Base-by-base conservation (phyloP, 2,797 vertebrate species). In the Pterois miles region DNA sequence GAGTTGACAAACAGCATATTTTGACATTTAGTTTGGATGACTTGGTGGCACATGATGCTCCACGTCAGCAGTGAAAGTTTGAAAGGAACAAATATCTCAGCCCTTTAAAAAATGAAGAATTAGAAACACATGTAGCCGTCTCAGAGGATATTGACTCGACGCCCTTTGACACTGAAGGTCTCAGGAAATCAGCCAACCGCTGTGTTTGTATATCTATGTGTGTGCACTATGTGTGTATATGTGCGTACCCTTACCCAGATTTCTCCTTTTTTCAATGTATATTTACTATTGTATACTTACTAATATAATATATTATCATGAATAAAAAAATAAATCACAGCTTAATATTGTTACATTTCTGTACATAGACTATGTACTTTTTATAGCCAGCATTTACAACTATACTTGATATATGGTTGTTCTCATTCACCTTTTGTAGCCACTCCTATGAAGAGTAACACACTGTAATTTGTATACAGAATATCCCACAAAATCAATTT, bases 181-280 rank as follows among this genome's bases (percentile, higher is more conserved):
- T 54, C 27, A 46, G 31, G 29, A 52, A 31, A n/a, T n/a, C n/a
- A n/a, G n/a, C n/a, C n/a, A 40, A 40, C 52, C 81, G 46, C 31
- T 12, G 14, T 43, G 58, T 69, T 33, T 69, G 52, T 52, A 2
- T 58, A n/a, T n/a, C n/a, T n/a, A 10, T 5, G 10, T 59, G 16
- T 40, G 20, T 18, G 5, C 25, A 38, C 40, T 38, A 25, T 43
- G 36, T 38, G 64, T 18, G 31, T 9, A 48, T n/a, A 46, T 46
- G 43, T 46, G 4, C 1, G 7, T 70, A 18, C 20, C 29, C 68
- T 50, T 33, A 53, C 4, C 8, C 5, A 13, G 3, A 62, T 83
- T 79, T 79, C 64, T 53, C 27, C 31, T 20, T 59, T 25, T 83
- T 82, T 82, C 23, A 22, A n/a, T n/a, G n/a, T n/a, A n/a, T n/a